Conservation (phyloP, 2,888 invertebrate species). For the Orthosia cruda region DNA sequence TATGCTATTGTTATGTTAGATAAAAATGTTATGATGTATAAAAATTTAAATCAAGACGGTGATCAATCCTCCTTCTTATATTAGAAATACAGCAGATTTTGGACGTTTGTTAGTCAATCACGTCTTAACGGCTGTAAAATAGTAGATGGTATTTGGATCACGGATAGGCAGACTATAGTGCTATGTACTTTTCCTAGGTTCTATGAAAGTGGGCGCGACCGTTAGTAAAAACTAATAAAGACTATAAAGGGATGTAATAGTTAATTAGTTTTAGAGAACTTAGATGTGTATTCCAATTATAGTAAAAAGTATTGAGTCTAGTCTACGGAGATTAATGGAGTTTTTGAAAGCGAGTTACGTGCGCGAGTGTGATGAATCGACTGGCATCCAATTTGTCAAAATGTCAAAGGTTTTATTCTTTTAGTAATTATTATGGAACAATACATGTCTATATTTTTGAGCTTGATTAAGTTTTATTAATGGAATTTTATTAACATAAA, state of each 20-base stretch:
- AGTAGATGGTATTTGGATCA: too few relatives aligned
- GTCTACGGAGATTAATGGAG: slow-evolving; percentile 44
- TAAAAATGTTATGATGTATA: not conserved
- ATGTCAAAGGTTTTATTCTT: slow-evolving; percentile 15
- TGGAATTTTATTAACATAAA: not conserved
- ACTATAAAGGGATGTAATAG: not conserved
- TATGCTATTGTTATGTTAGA: not conserved
- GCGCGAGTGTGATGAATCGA: slow-evolving; percentile 40
- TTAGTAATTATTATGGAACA: slow-evolving; percentile 4
- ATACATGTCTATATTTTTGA: not conserved
- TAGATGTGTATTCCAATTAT: not conserved
- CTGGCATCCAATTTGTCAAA: slow-evolving; percentile 41
- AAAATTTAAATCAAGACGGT: too few relatives aligned
- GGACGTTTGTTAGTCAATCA: too few relatives aligned
- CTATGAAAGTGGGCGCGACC: too few relatives aligned
- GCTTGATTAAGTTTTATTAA: not conserved
- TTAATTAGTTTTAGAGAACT: slow-evolving; percentile 8
- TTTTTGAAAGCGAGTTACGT: slow-evolving; percentile 29
- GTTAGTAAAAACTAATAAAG: not conserved
- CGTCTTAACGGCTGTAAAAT: too few relatives aligned
- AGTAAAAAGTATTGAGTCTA: slow-evolving; percentile 27
- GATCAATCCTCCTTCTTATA: too few relatives aligned
- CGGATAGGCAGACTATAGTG: too few relatives aligned
- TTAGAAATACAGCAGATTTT: too few relatives aligned
- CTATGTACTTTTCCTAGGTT: too few relatives aligned